phyloP scores from a whole-genome alignment of 2,888 invertebrate species.

The Eretmocerus hayati region DNA sequence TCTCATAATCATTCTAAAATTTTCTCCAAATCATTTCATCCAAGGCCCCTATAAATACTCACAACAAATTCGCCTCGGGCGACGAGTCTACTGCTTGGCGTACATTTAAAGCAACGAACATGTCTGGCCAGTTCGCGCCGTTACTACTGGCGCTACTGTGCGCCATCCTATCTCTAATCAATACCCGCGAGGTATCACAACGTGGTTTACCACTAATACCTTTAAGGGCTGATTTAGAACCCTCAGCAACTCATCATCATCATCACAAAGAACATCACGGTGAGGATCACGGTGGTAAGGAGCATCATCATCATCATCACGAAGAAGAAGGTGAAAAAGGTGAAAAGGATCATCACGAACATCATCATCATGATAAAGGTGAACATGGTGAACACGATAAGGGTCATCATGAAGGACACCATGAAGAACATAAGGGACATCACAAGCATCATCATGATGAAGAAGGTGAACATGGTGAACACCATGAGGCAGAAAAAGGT shows the following conservation, averaged over 20 bases:
- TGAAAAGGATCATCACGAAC: conserved; percentile 70
- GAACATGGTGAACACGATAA: conserved; percentile 56
- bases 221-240: conserved; percentile 11
- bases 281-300: conserved; percentile 63
- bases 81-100: no score
- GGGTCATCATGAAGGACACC: conserved; percentile 54
- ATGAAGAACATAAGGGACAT: conserved; percentile 58
- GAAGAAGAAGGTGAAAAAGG: conserved; percentile 68
- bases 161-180: no score
- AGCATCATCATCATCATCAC: conserved; percentile 62
- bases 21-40: no score
- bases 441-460: conserved; percentile 60
- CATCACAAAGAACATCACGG: conserved; percentile 44
- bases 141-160: no score
- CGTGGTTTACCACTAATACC: background rate
- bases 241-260: conserved; percentile 19
- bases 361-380: conserved; percentile 64
- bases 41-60: no score
- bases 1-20: no score
- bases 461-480: conserved; percentile 57
- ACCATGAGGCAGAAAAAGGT: conserved; percentile 62
- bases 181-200: background rate
- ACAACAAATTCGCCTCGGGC: no score
- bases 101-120: no score
- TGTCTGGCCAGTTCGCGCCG: background rate